Conservation (phyloP, 2,113 vertebrate genomes). For the Pyrgilauda ruficollis region DNA sequence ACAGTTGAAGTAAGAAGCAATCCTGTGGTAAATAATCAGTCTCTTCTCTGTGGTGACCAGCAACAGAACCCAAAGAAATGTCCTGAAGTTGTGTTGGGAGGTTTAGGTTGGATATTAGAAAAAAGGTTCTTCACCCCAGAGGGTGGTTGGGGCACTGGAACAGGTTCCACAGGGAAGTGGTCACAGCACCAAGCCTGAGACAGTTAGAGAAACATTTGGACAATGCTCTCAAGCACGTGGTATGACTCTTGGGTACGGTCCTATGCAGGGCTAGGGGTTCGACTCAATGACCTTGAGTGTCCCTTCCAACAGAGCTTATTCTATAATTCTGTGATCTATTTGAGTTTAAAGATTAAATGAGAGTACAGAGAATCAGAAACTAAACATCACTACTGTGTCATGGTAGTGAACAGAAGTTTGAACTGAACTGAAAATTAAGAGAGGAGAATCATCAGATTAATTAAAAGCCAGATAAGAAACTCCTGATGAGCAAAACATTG, state of each 20-base stretch:
- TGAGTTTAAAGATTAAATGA: background rate
- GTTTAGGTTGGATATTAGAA: background rate
- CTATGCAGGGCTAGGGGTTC: background rate
- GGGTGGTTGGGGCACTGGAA: background rate
- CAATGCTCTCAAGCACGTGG: too few relatives aligned
- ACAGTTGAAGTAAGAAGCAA: background rate
- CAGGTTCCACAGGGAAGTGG: background rate
- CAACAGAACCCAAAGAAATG: background rate
- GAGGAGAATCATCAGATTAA: background rate
- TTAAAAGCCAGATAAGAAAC: background rate
- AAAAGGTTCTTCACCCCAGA: background rate
- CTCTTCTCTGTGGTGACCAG: background rate
- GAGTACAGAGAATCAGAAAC: background rate
- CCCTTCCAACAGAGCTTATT: background rate
- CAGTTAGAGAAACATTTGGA: background rate
- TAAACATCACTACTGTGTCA: background rate
- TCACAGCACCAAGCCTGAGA: background rate
- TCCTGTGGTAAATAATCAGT: background rate
- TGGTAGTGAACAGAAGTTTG: background rate
- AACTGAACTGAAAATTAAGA: background rate
- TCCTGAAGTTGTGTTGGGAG: background rate
- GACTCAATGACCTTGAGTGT: background rate
- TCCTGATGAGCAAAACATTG: background rate
- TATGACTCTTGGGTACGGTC: background rate
- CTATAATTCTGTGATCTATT: background rate